Evolutionary conservation across 2,888 invertebrate species (phyloP), one percentile per base, ranked within the genome.

Genomic region (Dolichopus griseipennis): DNA sequence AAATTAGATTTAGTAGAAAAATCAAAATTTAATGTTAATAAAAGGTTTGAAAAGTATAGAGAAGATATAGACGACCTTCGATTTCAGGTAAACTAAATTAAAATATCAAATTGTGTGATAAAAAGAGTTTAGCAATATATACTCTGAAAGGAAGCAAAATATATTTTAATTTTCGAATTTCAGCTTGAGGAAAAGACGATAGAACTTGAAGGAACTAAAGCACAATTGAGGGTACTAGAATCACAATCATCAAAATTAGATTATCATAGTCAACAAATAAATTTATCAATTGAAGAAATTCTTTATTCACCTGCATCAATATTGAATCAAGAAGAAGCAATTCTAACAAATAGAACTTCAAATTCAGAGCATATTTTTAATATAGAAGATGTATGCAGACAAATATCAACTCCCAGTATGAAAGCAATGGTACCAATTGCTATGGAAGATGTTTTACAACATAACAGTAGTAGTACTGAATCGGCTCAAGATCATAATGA

Each of bases 141-240:
- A 5, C 5, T 27, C 27, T 27, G 2, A 27, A 27, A 37, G 8
- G 1, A 37, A 12, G 4, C 1, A 37, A 37, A 37, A 37, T 37
- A 12, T 5, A 1, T 5, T 37, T 37, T 37, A 10, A 37, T 7
- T 64, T 33, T 12, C 4, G 18, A 18, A 22, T 64, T 66, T 15
- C 74, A 93, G 91, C 81, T 93, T 74, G 91, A 91, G 80, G 92
- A 93, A 79, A 88, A 89, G 78, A 90, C 87, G 75, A 91, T 92
- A 74, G 91, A 93, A 78, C 76, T 92, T 75, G 92, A 92, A 79
- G 91, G 92, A n/a, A 90, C 92, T 20, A 84, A 87, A 71, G 92
- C 92, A 1, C 86, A 88, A 69, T 85, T 91, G 69, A 85, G 92
- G n/a, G 86, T 91, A 72, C 81, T 91, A 71, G 91, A 91, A 76